Conservation (phyloP, 2,888 invertebrate species). For the Microplitis deprimator region DNA sequence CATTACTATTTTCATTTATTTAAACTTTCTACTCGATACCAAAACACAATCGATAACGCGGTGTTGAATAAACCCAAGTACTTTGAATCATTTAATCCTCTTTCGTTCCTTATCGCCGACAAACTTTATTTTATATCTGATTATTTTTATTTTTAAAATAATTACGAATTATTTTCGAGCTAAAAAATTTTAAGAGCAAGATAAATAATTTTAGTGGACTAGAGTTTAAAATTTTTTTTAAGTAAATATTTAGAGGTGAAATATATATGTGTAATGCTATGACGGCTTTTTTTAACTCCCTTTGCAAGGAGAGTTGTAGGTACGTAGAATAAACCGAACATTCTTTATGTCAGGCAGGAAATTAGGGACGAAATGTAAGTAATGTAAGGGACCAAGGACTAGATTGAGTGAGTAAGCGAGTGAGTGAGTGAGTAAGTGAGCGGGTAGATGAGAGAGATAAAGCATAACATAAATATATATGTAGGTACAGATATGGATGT, state of each 20-base stretch:
- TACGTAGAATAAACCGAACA: constrained; percentile 18
- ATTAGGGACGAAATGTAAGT: constrained; percentile 34
- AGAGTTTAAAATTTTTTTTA: background rate
- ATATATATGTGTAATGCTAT: constrained; percentile 9
- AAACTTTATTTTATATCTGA: constrained; percentile 25
- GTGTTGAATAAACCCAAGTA: background rate
- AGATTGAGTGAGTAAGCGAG: constrained; percentile 25
- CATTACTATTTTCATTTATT: background rate
- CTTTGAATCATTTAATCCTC: background rate
- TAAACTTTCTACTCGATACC: background rate
- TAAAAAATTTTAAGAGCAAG: constrained; percentile 3
- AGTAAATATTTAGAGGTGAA: background rate
- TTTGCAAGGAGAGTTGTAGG: constrained; percentile 33
- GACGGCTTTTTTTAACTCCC: constrained; percentile 30
- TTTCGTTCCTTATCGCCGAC: background rate
- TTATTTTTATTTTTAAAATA: constrained; percentile 35
- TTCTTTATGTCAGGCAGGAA: constrained; percentile 39
- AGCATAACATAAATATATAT: background rate
- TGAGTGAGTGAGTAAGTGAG: constrained; percentile 41
- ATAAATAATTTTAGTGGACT: background rate
- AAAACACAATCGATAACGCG: background rate
- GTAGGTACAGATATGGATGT: background rate
- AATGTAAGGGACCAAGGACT: constrained; percentile 22
- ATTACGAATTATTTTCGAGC: background rate
- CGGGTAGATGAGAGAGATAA: constrained; percentile 16